phyloP scores from a whole-genome alignment of 2,113 vertebrate species.

The Ciconia maguari region DNA sequence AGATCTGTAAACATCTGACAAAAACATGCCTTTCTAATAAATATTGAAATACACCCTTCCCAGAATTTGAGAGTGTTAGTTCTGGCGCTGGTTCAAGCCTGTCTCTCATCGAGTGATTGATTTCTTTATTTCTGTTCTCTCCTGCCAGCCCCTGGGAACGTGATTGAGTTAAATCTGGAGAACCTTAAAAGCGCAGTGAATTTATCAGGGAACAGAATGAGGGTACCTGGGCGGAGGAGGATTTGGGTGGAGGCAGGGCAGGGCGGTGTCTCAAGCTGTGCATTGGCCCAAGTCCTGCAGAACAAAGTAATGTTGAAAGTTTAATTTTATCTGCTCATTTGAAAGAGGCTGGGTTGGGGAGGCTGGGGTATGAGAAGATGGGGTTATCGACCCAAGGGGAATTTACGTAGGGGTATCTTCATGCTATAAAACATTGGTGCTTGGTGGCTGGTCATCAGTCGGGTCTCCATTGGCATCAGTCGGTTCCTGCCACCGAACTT shows the following conservation, averaged over 20 bases:
- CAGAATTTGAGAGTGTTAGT: background rate
- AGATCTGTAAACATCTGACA: background rate
- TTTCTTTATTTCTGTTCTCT: background rate
- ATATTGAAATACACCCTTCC: background rate
- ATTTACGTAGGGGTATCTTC: background rate
- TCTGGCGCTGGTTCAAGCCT: background rate
- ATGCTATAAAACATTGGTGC: fast-evolving
- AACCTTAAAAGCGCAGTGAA: background rate
- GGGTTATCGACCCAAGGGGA: no score
- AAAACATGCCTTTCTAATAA: background rate
- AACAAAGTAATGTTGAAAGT: no score
- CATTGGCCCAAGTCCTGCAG: background rate
- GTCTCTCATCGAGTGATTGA: background rate
- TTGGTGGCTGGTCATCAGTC: background rate
- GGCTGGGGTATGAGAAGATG: background rate
- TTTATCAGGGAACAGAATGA: background rate
- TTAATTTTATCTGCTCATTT: background rate
- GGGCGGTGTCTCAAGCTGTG: fast-evolving
- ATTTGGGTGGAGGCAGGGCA: background rate
- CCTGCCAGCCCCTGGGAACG: background rate
- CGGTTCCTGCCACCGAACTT: background rate
- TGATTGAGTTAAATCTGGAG: background rate
- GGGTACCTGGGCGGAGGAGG: background rate
- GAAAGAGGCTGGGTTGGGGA: background rate
- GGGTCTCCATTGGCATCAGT: background rate